phyloP scores from a whole-genome alignment of 2,797 vertebrate species.

The Chelonia mydas region DNA sequence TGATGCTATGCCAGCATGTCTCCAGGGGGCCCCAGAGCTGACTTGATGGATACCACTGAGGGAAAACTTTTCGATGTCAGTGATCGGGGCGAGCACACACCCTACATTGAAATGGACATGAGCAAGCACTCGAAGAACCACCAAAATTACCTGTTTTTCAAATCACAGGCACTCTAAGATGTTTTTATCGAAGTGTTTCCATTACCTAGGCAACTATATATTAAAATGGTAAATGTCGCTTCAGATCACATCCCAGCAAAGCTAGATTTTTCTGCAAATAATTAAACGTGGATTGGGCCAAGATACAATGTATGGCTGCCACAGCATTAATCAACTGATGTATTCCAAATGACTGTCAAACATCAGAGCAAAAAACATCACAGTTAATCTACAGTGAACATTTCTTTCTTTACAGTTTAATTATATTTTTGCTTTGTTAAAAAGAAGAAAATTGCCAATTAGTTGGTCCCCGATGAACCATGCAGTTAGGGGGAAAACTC shows the following conservation, averaged over 20 bases:
- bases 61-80: no score
- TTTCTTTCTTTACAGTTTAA: constrained; percentile 33
- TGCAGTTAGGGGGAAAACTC: not conserved
- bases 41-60: no score
- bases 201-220: constrained; percentile 3
- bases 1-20: not conserved
- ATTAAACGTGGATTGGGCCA: constrained; percentile 55
- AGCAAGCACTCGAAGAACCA: not conserved
- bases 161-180: constrained; percentile 26
- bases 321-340: constrained; percentile 21
- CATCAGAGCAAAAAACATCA: constrained; percentile 39
- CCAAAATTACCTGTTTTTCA: constrained; percentile 24
- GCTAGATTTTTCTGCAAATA: constrained; percentile 50
- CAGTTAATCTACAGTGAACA: constrained; percentile 54
- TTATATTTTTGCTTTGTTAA: constrained; percentile 55
- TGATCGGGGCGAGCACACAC: no score
- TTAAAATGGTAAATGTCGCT: constrained; percentile 63
- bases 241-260: constrained; percentile 64
- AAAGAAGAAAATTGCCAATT: constrained; percentile 58
- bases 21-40: no score
- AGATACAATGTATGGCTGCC: constrained; percentile 40
- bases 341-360: constrained; percentile 64
- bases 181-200: constrained; percentile 19
- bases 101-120: no score
- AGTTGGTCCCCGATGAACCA: constrained; percentile 18